Evolutionary conservation across 2,888 invertebrate species (phyloP).

Genomic region (Diaphora mendica): DNA sequence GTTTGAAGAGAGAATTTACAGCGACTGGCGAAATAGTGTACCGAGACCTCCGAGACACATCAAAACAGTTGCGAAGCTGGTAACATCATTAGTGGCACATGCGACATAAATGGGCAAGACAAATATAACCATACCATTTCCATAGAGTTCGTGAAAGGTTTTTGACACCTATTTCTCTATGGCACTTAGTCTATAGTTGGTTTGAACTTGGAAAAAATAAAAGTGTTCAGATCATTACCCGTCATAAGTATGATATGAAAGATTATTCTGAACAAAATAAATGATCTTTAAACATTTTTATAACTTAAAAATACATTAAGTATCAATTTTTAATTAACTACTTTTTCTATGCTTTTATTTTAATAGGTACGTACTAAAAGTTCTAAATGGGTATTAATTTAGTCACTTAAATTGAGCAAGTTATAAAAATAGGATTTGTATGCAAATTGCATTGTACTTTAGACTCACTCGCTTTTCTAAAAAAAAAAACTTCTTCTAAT

Average conservation of each 20-base stretch:
- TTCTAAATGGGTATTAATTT: not conserved
- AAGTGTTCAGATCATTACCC: not conserved
- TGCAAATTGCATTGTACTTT: not conserved
- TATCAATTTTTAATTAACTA: no score
- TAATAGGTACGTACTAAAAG: not conserved
- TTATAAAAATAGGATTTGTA: not conserved
- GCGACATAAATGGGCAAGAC: not conserved
- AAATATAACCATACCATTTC: not conserved
- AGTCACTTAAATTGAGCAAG: not conserved
- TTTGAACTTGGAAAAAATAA: not conserved
- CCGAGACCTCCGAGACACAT: not conserved
- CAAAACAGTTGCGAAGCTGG: slow-evolving; percentile 2
- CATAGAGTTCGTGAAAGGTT: not conserved
- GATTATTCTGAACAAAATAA: no score
- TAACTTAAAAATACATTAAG: no score
- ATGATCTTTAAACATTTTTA: no score
- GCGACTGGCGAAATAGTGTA: slow-evolving; percentile 2
- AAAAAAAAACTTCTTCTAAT: not conserved
- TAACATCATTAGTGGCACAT: slow-evolving; percentile 12
- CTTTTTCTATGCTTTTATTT: not conserved
- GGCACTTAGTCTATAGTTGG: not conserved
- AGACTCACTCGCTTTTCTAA: not conserved
- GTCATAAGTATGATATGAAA: no score
- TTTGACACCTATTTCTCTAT: not conserved
- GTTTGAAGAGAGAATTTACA: not conserved